phyloP scores from a whole-genome alignment of 2,797 vertebrate species.

The Perdix hodgsoniae region DNA sequence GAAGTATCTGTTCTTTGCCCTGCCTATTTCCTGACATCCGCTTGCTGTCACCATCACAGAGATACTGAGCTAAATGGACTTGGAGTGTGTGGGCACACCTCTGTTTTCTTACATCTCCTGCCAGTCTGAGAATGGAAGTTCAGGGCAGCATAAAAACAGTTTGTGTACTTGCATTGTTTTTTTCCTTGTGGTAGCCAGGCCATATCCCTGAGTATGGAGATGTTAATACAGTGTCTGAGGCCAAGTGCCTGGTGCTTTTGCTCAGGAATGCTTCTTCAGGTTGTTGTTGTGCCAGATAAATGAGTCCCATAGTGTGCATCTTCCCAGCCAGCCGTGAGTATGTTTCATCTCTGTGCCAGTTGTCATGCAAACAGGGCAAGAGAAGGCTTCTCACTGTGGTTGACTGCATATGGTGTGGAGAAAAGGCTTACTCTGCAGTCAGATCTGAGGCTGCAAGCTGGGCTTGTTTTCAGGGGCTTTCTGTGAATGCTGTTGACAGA shows the following conservation, averaged over 20 bases:
- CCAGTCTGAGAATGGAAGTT: neutral
- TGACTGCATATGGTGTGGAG: neutral
- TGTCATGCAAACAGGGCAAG: neutral
- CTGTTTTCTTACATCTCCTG: neutral
- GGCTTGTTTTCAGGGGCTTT: neutral
- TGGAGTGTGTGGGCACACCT: neutral
- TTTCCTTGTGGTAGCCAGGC: neutral
- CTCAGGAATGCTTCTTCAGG: neutral
- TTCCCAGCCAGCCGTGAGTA: fast-evolving
- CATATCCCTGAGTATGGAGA: fast-evolving
- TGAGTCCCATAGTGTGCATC: neutral
- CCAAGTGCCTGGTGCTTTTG: neutral
- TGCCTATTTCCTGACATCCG: neutral
- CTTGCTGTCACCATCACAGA: neutral
- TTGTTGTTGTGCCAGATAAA: neutral
- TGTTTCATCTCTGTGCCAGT: neutral
- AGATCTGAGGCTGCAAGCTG: neutral
- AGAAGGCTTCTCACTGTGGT: neutral
- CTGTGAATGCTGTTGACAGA: neutral
- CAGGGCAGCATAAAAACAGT: neutral
- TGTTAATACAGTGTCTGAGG: neutral
- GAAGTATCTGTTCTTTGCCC: neutral
- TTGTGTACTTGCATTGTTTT: neutral
- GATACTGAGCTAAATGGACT: neutral
- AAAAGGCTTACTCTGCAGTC: neutral